Percentiles rank a stretch among this genome's conserved stretches.
These are phyloP conservation scores for Odontamblyopus lacepedii DNA, from an alignment of 2,797 vertebrate species.

Conservation along the genomic window DNA sequence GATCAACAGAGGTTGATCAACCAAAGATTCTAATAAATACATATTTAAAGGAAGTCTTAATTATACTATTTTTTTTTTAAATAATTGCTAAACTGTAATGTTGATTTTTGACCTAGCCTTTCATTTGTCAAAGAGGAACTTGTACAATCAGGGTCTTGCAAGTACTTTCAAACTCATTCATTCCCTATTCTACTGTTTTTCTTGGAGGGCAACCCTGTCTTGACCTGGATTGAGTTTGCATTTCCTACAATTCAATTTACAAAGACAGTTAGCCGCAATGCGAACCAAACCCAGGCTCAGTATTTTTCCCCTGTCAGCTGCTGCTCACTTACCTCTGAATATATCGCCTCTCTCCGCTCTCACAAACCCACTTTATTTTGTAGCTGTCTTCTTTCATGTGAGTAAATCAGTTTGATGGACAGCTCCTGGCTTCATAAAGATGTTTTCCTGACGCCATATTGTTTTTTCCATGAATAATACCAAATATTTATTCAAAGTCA, in stretches of 20 bases:
- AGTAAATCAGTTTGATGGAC: slow-evolving; percentile 44
- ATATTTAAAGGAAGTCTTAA: no score
- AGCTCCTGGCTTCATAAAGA: slow-evolving; percentile 23
- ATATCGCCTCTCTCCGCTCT: slow-evolving; percentile 19
- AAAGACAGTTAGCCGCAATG: not conserved
- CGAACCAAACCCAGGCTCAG: not conserved
- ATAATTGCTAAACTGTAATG: no score
- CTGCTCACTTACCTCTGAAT: slow-evolving; percentile 51
- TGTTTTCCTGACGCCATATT: slow-evolving; percentile 28
- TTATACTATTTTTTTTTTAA: no score
- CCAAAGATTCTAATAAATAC: no score
- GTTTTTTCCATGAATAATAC: slow-evolving; percentile 32
- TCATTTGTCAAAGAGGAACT: no score
- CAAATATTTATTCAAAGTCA: slow-evolving; percentile 22
- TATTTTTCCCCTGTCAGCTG: slow-evolving; percentile 40
- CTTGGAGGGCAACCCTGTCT: not conserved
- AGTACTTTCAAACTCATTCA: not conserved
- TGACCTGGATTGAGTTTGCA: slow-evolving; percentile 4
- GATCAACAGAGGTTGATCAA: no score
- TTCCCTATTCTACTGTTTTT: not conserved
- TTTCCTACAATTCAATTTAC: not conserved
- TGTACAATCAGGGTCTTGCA: no score
- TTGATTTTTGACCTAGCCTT: no score
- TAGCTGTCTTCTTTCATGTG: slow-evolving; percentile 18
- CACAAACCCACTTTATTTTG: slow-evolving; percentile 23